A percentile compares a stretch with the other conserved stretches of the same genome.
Conservation (phyloP, 2,888 invertebrate genomes). For the Thera britannica region DNA sequence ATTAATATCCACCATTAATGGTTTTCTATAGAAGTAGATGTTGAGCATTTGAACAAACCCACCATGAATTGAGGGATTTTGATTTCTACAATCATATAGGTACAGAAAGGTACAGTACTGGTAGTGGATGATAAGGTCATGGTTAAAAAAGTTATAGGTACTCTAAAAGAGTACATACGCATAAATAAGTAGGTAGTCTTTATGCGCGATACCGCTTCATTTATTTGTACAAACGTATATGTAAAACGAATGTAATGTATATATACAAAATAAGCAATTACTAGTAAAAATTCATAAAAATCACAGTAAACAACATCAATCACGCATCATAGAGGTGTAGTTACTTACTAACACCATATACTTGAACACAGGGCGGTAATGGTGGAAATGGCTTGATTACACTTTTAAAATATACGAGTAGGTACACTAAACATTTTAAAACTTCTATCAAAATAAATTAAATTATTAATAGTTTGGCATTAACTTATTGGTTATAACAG, state of each 20-base stretch:
- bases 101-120: no score
- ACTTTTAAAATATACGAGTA: neutral
- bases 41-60: no score
- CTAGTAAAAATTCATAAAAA: neutral
- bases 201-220: no score
- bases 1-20: no score
- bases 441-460: constrained; percentile 3
- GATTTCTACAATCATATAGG: no score
- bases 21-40: no score
- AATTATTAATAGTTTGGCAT: neutral
- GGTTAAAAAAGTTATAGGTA: no score
- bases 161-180: no score
- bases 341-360: neutral
- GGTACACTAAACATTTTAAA: neutral
- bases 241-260: no score
- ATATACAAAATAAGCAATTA: neutral
- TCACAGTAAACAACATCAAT: constrained; percentile 2
- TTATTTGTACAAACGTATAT: neutral
- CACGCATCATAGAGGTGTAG: neutral
- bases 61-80: no score
- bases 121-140: no score
- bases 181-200: no score
- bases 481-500: neutral
- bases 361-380: neutral
- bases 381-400: neutral